Base-by-base conservation (phyloP, 2,888 invertebrate genomes). In the Netelia melanura region DNA sequence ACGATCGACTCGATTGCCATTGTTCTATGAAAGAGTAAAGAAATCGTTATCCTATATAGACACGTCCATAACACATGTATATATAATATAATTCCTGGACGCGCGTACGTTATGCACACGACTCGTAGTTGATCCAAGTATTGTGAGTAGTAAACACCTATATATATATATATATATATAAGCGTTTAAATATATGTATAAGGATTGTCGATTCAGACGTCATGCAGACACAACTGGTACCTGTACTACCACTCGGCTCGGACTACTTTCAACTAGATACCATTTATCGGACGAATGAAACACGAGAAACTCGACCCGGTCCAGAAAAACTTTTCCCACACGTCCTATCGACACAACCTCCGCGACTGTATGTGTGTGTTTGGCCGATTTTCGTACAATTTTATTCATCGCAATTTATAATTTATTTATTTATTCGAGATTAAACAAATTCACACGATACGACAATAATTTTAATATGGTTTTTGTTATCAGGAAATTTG, bases 251-350 rank as follows among this genome's bases (percentile, higher is more conserved):
- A 44, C 5, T 65, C 23, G 23, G 58, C 67, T 77, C 56, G 70
- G n/a, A 74, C 77, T 58, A 74, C 81, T 74, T 81, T 68, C 65
- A 67, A 61, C 81, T 38, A 80, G 80, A 56, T 64, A 70, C 64
- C 67, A 76, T 56, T 56, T 44, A 25, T 61, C 38, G 17, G 43
- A 43, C 48, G 58, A 38, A 48, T 74, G 21, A 58, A 30, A 74
- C 58, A n/a, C 48, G 67, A n/a, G 38, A 38, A 5, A 21, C 25
- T 44, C 56, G 38, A 72, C 17, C 58, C 58, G 38, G 67, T 56
- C 58, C 58, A 17, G 68, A 68, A 70, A 48, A 75, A 75, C 61
- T 81, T 75, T 81, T 11, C 17, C 21, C 38, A 52, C 68, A 25
- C 56, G 11, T 10, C 11, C 11, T 0, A 48, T 48, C 5, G 0